These are phyloP conservation scores for Montipora capricornis DNA, from an alignment of 64 coral and sea anemone species.

Conservation along the genomic window DNA sequence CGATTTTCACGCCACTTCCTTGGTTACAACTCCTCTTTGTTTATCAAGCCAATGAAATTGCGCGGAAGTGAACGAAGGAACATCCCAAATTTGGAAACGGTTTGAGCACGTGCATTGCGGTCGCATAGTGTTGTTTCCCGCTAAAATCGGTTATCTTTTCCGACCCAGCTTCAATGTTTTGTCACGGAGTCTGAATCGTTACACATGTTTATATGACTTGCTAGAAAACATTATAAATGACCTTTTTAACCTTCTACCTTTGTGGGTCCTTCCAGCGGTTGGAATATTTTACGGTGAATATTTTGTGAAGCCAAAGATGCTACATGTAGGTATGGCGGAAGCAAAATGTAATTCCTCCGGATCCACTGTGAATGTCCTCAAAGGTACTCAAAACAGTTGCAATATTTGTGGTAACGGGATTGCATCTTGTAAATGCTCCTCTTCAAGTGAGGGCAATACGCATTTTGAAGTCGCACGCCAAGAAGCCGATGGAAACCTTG, in stretches of 20 bases:
- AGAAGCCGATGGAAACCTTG: neutral
- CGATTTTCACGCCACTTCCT: neutral
- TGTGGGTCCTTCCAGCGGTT: neutral
- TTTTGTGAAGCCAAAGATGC: neutral
- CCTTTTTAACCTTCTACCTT: neutral
- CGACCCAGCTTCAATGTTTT: no score
- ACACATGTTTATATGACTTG: no score
- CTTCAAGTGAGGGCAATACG: neutral
- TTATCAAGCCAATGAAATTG: conserved; percentile 13
- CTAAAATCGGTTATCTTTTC: neutral
- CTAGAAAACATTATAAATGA: neutral
- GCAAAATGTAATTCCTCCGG: neutral
- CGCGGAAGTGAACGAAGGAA: neutral
- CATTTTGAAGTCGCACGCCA: neutral
- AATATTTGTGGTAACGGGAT: neutral
- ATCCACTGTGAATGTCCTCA: neutral
- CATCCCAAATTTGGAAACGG: neutral
- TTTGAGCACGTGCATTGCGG: neutral
- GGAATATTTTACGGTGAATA: neutral
- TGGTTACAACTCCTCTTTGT: conserved; percentile 22
- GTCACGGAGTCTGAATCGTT: neutral
- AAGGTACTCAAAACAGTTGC: neutral
- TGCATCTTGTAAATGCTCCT: neutral
- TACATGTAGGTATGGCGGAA: neutral
- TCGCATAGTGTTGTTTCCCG: neutral